Percentiles rank a stretch among this genome's conserved stretches.
Evolutionary conservation across 2,888 invertebrate species (phyloP).

Genomic region (Stenodera caucasica): DNA sequence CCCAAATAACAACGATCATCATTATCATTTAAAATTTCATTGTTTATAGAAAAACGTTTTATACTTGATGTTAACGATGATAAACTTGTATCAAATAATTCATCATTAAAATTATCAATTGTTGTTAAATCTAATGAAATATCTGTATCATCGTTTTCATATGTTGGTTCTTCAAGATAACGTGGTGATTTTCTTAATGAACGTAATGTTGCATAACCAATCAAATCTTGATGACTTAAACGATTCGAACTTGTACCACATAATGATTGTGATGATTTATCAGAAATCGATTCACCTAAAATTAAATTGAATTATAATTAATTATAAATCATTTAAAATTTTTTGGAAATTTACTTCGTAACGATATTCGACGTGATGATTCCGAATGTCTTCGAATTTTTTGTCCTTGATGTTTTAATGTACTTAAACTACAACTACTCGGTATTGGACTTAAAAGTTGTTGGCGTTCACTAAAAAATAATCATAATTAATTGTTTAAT

Average conservation of each 20-base stretch:
- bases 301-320: conserved; percentile 6
- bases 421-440: conserved; percentile 72
- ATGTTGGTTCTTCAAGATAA: conserved; percentile 23
- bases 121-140: neutral
- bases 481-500: no score
- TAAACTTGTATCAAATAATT: conserved; percentile 40
- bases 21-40: conserved; percentile 29
- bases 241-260: conserved; percentile 58
- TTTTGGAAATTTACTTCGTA: conserved; percentile 58
- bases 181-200: conserved; percentile 58
- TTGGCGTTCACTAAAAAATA: conserved; percentile 66
- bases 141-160: neutral
- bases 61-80: conserved; percentile 46
- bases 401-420: conserved; percentile 43
- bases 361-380: conserved; percentile 60
- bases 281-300: conserved; percentile 59
- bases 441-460: conserved; percentile 86
- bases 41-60: conserved; percentile 46
- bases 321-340: conserved; percentile 7
- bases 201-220: conserved; percentile 74
- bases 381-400: conserved; percentile 57
- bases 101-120: conserved; percentile 20
- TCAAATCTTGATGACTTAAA: conserved; percentile 73
- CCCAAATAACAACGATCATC: conserved; percentile 67
- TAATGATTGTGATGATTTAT: conserved; percentile 59